Evolutionary conservation across 2,888 invertebrate genomes (phyloP), one percentile per base, ranked within the genome.

Genomic region (Meiosimyza platycephala): DNA sequence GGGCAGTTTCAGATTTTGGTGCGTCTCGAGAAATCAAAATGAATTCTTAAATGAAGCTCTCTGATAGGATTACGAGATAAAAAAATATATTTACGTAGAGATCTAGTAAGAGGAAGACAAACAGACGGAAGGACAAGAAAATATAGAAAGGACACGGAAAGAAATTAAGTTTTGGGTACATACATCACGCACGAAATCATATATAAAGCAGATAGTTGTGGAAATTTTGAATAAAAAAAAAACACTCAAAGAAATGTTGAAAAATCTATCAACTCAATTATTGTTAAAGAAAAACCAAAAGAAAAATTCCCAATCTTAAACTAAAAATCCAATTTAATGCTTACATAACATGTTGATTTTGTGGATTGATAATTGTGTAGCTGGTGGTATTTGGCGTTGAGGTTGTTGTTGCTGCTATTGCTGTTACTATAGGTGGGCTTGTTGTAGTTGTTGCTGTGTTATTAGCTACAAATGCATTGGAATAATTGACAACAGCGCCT

Each of bases 291-390:
- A 22, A 22, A 7, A 22, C n/a, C 6, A 48, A 7, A 64, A 47
- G 12, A 59, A 57, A 55, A 59, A 18, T 55, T 50, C 18, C 65
- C 18, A 47, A 13, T 12, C 40, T 40, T 40, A 40, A 40, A 40
- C 9, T 40, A 40, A 40, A 40, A 40, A 40, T 40, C 40, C 15
- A 57, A n/a, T 54, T 54, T 22, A 52, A 48, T 9, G 77, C 78
- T 77, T 77, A 79, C 79, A 78, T 77, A 70, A 78, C 72, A 73
- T 76, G 74, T 71, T 78, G 78, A 72, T 76, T 74, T 74, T 77
- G 77, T 50, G 74, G 76, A 60, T 77, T 66, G n/a, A 72, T 51
- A 40, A 74, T 72, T 15, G 74, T 72, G 62, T 72, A 74, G 57
- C 59, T 65, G 40, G 62, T 59, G n/a, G 16, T 70, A 33, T 74